phyloP scores from a whole-genome alignment of 35 echinoderm and acorn worm species.

The Stichopus chloronotus region DNA sequence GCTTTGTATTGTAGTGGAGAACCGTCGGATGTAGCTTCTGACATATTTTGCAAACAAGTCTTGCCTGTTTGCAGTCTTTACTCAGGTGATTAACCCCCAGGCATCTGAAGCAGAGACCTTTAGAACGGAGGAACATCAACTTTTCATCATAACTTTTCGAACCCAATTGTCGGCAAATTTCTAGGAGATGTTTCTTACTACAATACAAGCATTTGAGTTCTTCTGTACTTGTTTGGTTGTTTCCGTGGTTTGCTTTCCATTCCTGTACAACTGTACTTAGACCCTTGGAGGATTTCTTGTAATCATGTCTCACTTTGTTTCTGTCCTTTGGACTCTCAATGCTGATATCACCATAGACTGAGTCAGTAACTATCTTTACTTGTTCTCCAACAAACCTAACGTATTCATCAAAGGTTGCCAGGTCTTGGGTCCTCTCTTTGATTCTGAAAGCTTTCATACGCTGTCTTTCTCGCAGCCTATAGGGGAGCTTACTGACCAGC shows the following conservation, averaged over 20 bases:
- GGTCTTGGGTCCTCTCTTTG: background rate
- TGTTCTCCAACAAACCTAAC: constrained; percentile 46
- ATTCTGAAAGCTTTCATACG: background rate
- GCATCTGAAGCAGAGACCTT: constrained; percentile 53
- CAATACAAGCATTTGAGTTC: constrained; percentile 45
- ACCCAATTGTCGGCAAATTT: constrained; percentile 16
- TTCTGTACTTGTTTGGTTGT: background rate
- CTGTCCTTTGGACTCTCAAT: constrained; percentile 19
- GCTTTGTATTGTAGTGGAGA: constrained; percentile 34
- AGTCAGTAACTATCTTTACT: constrained; percentile 49
- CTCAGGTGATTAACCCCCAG: constrained; percentile 24
- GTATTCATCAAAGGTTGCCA: constrained; percentile 31
- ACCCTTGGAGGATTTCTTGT: background rate
- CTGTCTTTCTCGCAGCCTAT: constrained; percentile 43
- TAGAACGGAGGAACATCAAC: constrained; percentile 31
- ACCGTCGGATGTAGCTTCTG: constrained; percentile 50
- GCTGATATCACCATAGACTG: constrained; percentile 37
- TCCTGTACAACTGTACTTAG: constrained; percentile 31
- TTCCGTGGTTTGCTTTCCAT: background rate
- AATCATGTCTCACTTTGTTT: background rate
- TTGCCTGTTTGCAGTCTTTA: constrained; percentile 40
- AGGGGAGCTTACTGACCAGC: constrained; percentile 31
- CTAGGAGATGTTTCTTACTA: background rate
- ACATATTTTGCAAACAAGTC: constrained; percentile 21
- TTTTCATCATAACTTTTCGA: constrained; percentile 32